Evolutionary conservation across 1,140 invertebrate genomes (phyloP).

Genomic region (Leptonema lineaticorne): DNA sequence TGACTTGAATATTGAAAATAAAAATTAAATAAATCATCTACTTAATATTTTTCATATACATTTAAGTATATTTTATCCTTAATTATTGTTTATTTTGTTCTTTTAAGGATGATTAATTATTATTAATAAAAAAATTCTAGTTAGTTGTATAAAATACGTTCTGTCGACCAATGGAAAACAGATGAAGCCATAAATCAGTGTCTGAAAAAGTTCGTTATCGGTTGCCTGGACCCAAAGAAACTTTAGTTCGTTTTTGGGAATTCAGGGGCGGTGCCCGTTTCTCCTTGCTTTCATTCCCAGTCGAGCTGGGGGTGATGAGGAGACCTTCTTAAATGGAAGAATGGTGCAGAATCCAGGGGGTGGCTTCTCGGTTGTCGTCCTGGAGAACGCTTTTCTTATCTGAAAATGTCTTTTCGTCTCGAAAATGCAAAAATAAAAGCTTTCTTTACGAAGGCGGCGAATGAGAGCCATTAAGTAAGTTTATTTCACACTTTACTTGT

Average conservation of each 20-base stretch:
- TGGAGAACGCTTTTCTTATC: constrained; percentile 23
- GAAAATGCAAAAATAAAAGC: constrained; percentile 12
- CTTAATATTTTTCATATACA: too few relatives aligned
- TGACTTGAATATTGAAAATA: too few relatives aligned
- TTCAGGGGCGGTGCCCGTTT: not conserved
- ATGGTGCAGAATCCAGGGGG: not conserved
- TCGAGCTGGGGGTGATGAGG: not conserved
- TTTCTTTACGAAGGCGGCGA: not conserved
- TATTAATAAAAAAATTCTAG: too few relatives aligned
- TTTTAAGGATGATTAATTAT: too few relatives aligned
- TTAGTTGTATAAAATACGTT: not conserved
- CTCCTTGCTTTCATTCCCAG: not conserved
- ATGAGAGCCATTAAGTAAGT: not conserved
- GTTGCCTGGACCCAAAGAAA: not conserved
- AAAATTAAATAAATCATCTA: too few relatives aligned
- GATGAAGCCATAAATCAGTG: constrained; percentile 20
- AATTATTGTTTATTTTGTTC: too few relatives aligned
- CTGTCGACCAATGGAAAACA: not conserved
- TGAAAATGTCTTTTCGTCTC: constrained; percentile 13
- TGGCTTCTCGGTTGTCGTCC: not conserved
- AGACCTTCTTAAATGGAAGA: not conserved
- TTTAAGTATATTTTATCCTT: too few relatives aligned
- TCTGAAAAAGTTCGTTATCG: constrained; percentile 18
- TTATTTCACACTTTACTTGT: not conserved
- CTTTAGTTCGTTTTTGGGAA: not conserved